These are phyloP conservation scores for Bufo gargarizans DNA, from an alignment of 2,113 vertebrate species.

Conservation along the genomic window DNA sequence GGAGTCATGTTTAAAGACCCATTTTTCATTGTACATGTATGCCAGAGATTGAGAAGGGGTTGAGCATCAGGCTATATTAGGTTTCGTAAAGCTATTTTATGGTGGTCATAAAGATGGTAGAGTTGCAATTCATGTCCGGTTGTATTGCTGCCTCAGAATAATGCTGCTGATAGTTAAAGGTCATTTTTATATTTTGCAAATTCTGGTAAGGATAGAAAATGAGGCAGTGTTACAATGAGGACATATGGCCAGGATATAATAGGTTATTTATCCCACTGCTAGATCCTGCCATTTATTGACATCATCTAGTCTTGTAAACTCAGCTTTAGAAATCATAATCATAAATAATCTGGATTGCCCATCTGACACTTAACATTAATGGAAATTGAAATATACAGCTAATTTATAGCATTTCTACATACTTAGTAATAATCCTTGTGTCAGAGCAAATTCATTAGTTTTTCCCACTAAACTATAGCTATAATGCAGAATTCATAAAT, in stretches of 20 bases:
- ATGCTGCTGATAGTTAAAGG: background rate
- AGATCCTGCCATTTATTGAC: background rate
- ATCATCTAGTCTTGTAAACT: background rate
- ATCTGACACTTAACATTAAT: conserved; percentile 2
- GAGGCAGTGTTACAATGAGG: background rate
- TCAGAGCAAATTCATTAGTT: conserved; percentile 17
- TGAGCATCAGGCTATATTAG: too few species aligned
- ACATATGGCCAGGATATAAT: background rate
- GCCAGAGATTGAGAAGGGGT: too few species aligned
- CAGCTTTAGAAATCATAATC: background rate
- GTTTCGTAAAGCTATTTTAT: too few species aligned
- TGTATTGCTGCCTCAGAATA: background rate
- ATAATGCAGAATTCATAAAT: background rate
- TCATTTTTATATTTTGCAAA: background rate
- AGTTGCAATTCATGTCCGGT: background rate
- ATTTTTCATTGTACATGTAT: too few species aligned
- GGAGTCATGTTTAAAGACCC: too few species aligned
- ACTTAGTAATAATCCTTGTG: conserved; percentile 2
- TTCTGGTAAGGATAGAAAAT: background rate
- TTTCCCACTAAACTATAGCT: background rate
- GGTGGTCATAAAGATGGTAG: background rate
- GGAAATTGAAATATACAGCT: conserved; percentile 3
- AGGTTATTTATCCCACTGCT: background rate
- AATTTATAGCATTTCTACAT: background rate
- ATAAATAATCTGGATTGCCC: conserved; percentile 9